Evolutionary conservation across 2,797 vertebrate species (phyloP).

Genomic region (Hoplostethus atlanticus): DNA sequence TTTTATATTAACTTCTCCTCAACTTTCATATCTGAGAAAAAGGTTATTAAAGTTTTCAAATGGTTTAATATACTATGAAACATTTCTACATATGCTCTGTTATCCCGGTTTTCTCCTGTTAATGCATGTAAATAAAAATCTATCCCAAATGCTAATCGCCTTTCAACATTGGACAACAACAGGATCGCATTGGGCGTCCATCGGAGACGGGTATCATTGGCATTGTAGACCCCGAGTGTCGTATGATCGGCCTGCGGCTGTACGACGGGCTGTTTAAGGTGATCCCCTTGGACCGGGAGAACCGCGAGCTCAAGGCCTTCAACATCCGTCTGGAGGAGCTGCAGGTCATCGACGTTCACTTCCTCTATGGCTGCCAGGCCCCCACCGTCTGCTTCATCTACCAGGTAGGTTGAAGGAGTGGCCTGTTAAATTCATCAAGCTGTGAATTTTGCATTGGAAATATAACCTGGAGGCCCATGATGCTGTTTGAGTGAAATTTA

Average conservation of each 20-base stretch:
- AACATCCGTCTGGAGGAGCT: slow-evolving; percentile 98
- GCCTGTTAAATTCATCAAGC: not conserved
- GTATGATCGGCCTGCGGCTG: slow-evolving; percentile 97
- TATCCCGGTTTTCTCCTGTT: not conserved
- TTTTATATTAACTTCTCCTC: too few relatives aligned
- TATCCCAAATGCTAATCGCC: not conserved
- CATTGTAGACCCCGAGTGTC: slow-evolving; percentile 97
- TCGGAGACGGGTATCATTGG: slow-evolving; percentile 98
- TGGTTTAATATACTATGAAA: too few relatives aligned
- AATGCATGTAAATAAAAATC: not conserved
- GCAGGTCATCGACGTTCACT: slow-evolving; percentile 98
- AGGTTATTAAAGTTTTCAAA: too few relatives aligned
- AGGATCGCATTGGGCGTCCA: slow-evolving; percentile 98
- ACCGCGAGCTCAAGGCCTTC: slow-evolving; percentile 97
- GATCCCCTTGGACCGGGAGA: slow-evolving; percentile 95
- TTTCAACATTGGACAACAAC: slow-evolving; percentile 23
- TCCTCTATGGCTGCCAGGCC: slow-evolving; percentile 95
- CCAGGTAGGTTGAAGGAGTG: slow-evolving; percentile 84
- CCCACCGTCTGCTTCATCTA: slow-evolving; percentile 99
- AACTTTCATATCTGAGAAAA: too few relatives aligned
- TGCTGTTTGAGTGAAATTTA: not conserved
- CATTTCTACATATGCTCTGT: not conserved
- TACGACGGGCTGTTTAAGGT: slow-evolving; percentile 98
- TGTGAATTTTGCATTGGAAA: not conserved
- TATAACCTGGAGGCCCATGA: not conserved